Evolutionary conservation across 2,888 invertebrate species (phyloP).

Genomic region (Azorinus chamasolen): DNA sequence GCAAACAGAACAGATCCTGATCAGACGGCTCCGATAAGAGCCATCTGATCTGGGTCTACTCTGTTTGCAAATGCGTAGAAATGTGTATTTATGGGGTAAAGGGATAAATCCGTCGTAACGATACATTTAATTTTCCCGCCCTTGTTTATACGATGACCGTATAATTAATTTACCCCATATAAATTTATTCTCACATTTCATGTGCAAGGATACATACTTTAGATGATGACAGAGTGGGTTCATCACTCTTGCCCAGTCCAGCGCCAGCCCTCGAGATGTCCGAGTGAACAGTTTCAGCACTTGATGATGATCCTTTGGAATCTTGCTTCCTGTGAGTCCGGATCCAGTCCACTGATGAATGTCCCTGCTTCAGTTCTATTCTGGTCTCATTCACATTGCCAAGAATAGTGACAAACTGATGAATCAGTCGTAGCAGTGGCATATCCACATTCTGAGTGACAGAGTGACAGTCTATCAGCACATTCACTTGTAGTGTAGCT

Average conservation of each 20-base stretch:
- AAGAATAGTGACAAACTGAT: slow-evolving; percentile 99
- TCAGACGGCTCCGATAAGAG: no score
- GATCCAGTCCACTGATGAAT: slow-evolving; percentile 79
- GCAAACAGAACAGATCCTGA: no score
- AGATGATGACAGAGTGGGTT: slow-evolving; percentile 36
- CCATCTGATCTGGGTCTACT: no score
- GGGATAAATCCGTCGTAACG: no score
- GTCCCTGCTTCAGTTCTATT: slow-evolving; percentile 93
- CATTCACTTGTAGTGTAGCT: slow-evolving; percentile 96
- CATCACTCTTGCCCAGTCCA: slow-evolving; percentile 17
- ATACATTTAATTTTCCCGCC: no score
- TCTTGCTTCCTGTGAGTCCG: slow-evolving; percentile 84
- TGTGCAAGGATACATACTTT: no score
- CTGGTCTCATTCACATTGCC: slow-evolving; percentile 98
- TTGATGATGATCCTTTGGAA: slow-evolving; percentile 83
- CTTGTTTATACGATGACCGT: no score
- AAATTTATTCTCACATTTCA: no score
- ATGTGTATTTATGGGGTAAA: no score
- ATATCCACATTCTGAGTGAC: slow-evolving; percentile 99
- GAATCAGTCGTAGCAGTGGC: slow-evolving; percentile 95
- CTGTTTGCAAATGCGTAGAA: no score
- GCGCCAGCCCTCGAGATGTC: slow-evolving; percentile 66
- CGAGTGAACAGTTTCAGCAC: slow-evolving; percentile 81
- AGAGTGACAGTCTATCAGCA: slow-evolving; percentile 93
- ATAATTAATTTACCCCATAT: no score